Conservation (phyloP, 1,140 invertebrate species). For the Diabrotica undecimpunctata region DNA sequence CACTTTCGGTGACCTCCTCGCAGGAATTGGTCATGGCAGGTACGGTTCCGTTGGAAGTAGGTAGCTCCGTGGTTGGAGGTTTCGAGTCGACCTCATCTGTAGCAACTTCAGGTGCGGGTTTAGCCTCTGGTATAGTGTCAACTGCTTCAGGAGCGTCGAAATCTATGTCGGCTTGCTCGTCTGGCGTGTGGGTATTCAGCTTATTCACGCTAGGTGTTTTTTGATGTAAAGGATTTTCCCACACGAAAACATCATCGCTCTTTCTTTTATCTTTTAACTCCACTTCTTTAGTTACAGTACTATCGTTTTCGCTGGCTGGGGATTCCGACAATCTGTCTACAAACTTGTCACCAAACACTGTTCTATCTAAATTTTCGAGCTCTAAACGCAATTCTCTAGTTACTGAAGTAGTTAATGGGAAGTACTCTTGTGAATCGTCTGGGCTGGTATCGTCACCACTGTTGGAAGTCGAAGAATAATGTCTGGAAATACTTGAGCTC, state of each 20-base stretch:
- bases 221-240: constrained; percentile 72
- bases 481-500: constrained; percentile 43
- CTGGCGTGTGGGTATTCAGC: constrained; percentile 57
- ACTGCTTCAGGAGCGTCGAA: constrained; percentile 48
- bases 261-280: constrained; percentile 31
- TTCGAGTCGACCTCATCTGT: background rate
- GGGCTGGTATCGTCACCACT: constrained; percentile 63
- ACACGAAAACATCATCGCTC: constrained; percentile 65
- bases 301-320: constrained; percentile 30
- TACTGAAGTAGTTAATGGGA: constrained; percentile 81
- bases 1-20: constrained; percentile 62
- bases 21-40: constrained; percentile 53
- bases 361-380: constrained; percentile 75
- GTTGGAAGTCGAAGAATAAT: constrained; percentile 40
- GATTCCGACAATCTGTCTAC: constrained; percentile 42
- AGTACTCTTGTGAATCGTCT: constrained; percentile 77
- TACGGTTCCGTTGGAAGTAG: constrained; percentile 28
- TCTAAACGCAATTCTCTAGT: constrained; percentile 76
- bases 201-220: constrained; percentile 49
- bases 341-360: constrained; percentile 61
- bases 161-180: constrained; percentile 66
- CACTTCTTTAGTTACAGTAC: constrained; percentile 8
- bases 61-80: background rate
- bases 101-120: constrained; percentile 1
- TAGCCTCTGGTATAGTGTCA: constrained; percentile 7